A percentile compares a stretch with the other conserved stretches of the same genome.
Evolutionary conservation across 2,888 invertebrate species (phyloP).

Genomic region (Octonoba sinensis): DNA sequence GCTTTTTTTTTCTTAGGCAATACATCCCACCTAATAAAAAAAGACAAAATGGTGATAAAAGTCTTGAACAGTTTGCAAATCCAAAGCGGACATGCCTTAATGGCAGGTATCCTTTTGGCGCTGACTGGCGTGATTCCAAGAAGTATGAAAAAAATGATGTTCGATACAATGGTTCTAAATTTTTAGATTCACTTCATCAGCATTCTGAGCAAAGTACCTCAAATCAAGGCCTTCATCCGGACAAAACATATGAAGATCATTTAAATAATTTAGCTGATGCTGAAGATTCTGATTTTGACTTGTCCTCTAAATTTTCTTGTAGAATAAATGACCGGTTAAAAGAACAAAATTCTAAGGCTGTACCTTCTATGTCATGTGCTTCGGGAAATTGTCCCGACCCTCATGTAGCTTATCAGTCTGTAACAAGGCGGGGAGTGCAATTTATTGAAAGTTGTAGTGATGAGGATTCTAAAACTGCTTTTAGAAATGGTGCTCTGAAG

Average conservation of each 20-base stretch:
- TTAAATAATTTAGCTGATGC: slow-evolving; percentile 20
- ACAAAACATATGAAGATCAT: slow-evolving; percentile 42
- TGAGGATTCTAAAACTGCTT: slow-evolving; percentile 28
- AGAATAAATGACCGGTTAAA: too few species aligned
- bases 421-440: background rate
- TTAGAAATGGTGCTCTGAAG: slow-evolving; percentile 50
- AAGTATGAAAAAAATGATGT: slow-evolving; percentile 1
- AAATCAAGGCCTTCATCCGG: slow-evolving; percentile 21
- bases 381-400: too few species aligned
- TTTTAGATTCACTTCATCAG: background rate
- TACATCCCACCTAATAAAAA: slow-evolving; percentile 34
- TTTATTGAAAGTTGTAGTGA: slow-evolving; percentile 51
- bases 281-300: slow-evolving; percentile 16
- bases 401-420: too few species aligned
- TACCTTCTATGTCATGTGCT: too few species aligned
- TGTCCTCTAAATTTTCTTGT: background rate
- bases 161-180: slow-evolving; percentile 5
- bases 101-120: slow-evolving; percentile 19
- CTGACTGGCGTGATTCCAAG: slow-evolving; percentile 2
- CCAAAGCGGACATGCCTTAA: slow-evolving; percentile 55
- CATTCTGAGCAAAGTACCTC: background rate
- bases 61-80: slow-evolving; percentile 27
- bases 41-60: slow-evolving; percentile 60
- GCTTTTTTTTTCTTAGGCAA: slow-evolving; percentile 28
- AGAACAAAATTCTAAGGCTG: too few species aligned